Evolutionary conservation across 2,888 invertebrate genomes (phyloP), one percentile per base, ranked within the genome.

Genomic region (Lysandra bellargus): DNA sequence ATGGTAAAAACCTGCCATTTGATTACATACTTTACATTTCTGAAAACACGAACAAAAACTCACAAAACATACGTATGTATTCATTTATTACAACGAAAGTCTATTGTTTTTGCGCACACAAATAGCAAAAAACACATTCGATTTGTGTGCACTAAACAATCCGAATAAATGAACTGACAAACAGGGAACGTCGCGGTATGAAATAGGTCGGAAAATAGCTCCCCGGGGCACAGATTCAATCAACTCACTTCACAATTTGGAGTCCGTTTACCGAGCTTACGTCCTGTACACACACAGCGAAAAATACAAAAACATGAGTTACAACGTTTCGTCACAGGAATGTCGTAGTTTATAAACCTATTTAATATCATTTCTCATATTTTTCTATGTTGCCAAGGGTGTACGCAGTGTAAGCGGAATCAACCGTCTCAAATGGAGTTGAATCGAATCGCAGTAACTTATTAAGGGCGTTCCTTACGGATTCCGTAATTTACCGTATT

Each of bases 151-250:
- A 37, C 69, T 69, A 69, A 69, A 69, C 69, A 69, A 69, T 69
- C 69, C 33, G 69, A 91, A 90, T 89, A 92, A 92, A 92, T 90
- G 92, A 92, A 92, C 91, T 90, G 91, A 88, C 91, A 88, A 91
- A 91, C 88, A 90, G 86, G 88, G 84, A 81, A 81, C 84, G 83
- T 87, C 86, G 88, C 85, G 87, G 86, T 88, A 92, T 89, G 89
- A 92, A 92, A 93, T 92, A 92, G 92, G 89, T 92, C 88, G 93
- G 92, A 92, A 93, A 93, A 93, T 92, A 92, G 91, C 90, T 91
- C 92, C 92, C 92, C 87, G 86, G 91, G 92, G 93, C 91, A 87
- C 87, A 87, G 86, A 93, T 93, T 93, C 94, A 94, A 94, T 94
- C 93, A 92, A 91, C 87, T 89, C 89, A 89, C 91, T 93, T 92